Conservation (phyloP, 92 coral and sea anemone genomes). For the Zoanthus solanderi region DNA sequence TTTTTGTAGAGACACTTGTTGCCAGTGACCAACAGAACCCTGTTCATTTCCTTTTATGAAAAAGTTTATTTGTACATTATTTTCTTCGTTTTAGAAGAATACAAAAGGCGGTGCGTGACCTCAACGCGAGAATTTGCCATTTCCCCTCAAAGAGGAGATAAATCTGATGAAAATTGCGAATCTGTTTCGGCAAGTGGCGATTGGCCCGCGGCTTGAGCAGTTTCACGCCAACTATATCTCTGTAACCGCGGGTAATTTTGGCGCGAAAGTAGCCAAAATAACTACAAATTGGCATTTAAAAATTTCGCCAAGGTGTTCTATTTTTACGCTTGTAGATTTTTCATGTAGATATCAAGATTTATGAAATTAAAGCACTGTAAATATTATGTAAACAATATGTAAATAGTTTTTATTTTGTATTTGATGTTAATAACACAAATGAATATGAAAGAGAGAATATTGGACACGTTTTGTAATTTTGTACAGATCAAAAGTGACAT, state of each 20-base stretch:
- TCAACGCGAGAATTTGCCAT: constrained; percentile 4
- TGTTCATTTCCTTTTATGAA: neutral
- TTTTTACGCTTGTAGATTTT: constrained; percentile 31
- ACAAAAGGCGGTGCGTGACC: constrained; percentile 20
- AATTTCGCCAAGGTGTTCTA: neutral
- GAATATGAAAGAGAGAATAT: constrained; percentile 14
- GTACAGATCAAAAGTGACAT: constrained; percentile 12
- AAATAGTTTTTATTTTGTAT: constrained; percentile 6
- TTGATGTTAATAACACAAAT: constrained; percentile 20
- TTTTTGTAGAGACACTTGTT: neutral
- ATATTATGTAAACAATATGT: constrained; percentile 44
- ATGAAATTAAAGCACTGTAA: constrained; percentile 20
- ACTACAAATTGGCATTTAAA: neutral
- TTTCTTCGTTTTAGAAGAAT: constrained; percentile 46
- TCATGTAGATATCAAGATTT: constrained; percentile 31
- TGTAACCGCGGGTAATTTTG: constrained; percentile 39
- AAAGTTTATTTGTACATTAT: constrained; percentile 7
- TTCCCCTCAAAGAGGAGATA: neutral
- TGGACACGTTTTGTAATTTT: constrained; percentile 20
- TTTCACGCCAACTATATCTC: constrained; percentile 16
- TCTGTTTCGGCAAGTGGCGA: constrained; percentile 15
- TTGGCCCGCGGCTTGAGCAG: neutral
- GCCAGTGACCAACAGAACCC: neutral
- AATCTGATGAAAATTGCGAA: constrained; percentile 11
- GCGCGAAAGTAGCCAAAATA: constrained; percentile 36